Evolutionary conservation across 2,113 vertebrate genomes (phyloP), one percentile per base, ranked within the genome.

Genomic region (Nansenia antarctica): DNA sequence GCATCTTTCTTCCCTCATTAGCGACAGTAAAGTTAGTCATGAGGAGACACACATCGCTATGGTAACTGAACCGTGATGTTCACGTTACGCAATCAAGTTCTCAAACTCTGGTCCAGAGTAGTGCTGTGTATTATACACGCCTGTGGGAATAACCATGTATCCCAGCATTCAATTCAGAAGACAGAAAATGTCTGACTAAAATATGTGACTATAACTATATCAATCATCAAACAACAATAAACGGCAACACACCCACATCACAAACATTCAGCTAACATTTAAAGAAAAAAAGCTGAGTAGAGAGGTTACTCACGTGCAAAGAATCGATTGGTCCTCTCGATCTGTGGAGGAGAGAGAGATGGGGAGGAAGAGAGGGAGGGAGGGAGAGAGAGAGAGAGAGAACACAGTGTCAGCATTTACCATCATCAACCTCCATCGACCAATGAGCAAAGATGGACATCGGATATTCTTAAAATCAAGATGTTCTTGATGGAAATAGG

Each of bases 301-400:
- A 54, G 34, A 45, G n/a, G 54, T 74, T 78, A 97, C 97, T 99
- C 87, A 98, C 96, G 97, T 99, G 97, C 97, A 99, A 89, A 99
- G 96, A 90, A 99, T 98, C 9, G 96, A 98, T 84, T 99, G 97
- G 91, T 98, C 97, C 90, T 98, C 97, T 91, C 97, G 96, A 92
- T 98, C 97, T 99, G 92, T 65, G 90, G 90, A 73, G 82, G 53
- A 91, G 73, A 87, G 55, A 76, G 80, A 78, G 82, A 3, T 85
- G 39, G 29, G 45, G 27, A 45, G 1, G 15, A 8, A 37, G 34
- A 58, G 27, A 63, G 7, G 14, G 18, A 32, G n/a, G 15, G 3
- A 59, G 29, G 34, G 52, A 67, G 18, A 31, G 11, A 32, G 26
- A 35, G 45, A 68, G 12, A 55, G 39, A 55, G 26, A 52, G 1